Base-by-base conservation (phyloP, 1,140 invertebrate genomes). In the Contarinia nasturtii region DNA sequence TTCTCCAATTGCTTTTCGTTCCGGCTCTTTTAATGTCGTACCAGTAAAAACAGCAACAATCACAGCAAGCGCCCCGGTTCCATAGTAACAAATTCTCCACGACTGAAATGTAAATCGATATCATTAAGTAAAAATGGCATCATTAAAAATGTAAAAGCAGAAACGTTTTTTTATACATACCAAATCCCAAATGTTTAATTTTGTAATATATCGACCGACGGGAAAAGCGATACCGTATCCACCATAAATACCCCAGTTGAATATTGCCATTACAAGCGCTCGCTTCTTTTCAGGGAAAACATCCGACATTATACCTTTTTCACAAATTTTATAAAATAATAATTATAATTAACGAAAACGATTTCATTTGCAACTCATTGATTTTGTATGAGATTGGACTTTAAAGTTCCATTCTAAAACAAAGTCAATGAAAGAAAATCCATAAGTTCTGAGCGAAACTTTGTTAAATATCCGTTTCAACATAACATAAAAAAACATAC, bases 171-270 rank as follows among this genome's bases (percentile, higher is more conserved):
- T 37, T 42, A 38, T 40, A 65, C 67, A 68, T 62, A 82, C 80
- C 63, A 86, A 58, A 50, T 75, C 74, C 71, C 80, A 84, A 38
- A 80, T 74, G 56, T 92, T 80, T 14, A 82, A 56, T 38, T 74
- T 66, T 1, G 87, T 85, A 37, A 93, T 73, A 54, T 92, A 92
- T 52, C 88, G 77, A 1, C 89, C 89, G 17, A 93, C 77, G 0
- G 87, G 87, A 60, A 91, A 94, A 10, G 88, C 86, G 42, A 93
- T 79, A 37, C 88, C 88, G 52, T 92, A 94, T 11, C 89, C 90
- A 18, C 88, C 84, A 57, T 95, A 95, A 51, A 95, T 93, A 33
- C 90, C 90, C 87, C 87, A 93, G 64, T 93, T 93, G 67, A 93
- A 93, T 46, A 94, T 80, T 1, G 89, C 88, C 70, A 94, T 78